Conservation (phyloP, 2,113 vertebrate species). For the Oostethus manadensis region DNA sequence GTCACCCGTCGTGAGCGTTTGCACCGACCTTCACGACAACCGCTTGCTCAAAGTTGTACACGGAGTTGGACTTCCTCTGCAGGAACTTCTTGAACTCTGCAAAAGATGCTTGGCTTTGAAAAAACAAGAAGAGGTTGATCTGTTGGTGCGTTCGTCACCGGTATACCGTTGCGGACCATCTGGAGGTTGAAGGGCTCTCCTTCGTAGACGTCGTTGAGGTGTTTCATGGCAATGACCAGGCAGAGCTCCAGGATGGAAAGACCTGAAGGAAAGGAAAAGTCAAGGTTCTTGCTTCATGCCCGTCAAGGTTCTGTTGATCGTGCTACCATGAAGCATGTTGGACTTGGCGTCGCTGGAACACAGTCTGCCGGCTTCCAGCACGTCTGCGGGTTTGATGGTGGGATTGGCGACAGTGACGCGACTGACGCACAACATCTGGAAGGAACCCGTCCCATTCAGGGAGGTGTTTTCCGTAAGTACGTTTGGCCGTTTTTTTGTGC, state of each 20-base stretch:
- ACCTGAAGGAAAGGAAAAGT: slow-evolving; percentile 61
- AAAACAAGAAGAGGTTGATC: neutral
- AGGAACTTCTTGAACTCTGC: slow-evolving; percentile 97
- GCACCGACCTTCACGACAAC: slow-evolving; percentile 88
- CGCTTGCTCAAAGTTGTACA: slow-evolving; percentile 91
- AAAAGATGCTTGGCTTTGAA: neutral
- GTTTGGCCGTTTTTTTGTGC: neutral
- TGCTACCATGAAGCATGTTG: slow-evolving; percentile 86
- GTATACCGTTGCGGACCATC: slow-evolving; percentile 93
- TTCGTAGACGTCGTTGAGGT: slow-evolving; percentile 89
- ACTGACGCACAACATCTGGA: slow-evolving; percentile 79
- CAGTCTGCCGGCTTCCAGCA: slow-evolving; percentile 79
- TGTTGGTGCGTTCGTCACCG: neutral
- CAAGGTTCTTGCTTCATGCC: rapidly evolving
- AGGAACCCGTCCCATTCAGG: neutral
- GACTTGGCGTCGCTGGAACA: slow-evolving; percentile 78
- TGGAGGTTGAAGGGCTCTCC: slow-evolving; percentile 96
- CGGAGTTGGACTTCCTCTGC: slow-evolving; percentile 85
- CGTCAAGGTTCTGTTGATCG: neutral
- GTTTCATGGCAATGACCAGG: slow-evolving; percentile 95
- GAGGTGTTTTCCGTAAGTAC: neutral
- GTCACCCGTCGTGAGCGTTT: neutral
- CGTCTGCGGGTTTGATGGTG: slow-evolving; percentile 66
- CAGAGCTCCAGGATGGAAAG: slow-evolving; percentile 92
- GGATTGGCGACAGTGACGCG: slow-evolving; percentile 71